Conservation (phyloP, 2,797 vertebrate species). For the Tachyglossus aculeatus region DNA sequence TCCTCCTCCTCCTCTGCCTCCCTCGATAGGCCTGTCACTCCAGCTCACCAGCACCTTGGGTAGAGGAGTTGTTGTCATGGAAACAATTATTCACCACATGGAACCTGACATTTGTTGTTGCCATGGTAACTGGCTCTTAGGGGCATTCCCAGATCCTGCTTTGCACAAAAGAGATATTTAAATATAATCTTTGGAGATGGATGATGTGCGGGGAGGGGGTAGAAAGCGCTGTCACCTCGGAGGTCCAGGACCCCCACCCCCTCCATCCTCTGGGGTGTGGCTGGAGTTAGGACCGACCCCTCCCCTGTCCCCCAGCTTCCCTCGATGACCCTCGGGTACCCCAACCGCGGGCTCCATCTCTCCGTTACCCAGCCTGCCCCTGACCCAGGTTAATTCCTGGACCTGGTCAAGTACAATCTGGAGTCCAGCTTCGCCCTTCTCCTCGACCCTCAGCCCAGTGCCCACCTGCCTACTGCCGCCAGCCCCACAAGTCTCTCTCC, state of each 20-base stretch:
- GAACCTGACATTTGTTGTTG: conserved; percentile 81
- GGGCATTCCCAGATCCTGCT: conserved; percentile 69
- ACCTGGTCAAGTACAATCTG: too few species aligned
- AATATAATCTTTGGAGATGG: conserved; percentile 67
- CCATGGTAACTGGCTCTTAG: conserved; percentile 77
- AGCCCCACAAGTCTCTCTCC: too few species aligned
- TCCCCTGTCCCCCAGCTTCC: conserved; percentile 39
- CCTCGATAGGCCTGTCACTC: conserved; percentile 44
- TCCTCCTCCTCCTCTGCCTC: conserved; percentile 32
- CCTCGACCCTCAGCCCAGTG: too few species aligned
- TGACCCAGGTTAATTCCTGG: too few species aligned
- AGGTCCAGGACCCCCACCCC: too few species aligned
- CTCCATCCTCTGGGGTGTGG: too few species aligned
- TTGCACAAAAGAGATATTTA: conserved; percentile 74
- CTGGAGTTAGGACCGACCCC: neutral
- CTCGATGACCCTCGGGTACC: neutral
- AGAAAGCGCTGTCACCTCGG: too few species aligned
- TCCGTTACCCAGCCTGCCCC: neutral
- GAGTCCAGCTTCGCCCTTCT: too few species aligned
- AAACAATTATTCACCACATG: conserved; percentile 77
- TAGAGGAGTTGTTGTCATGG: conserved; percentile 76
- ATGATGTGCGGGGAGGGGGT: neutral
- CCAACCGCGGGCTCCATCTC: neutral
- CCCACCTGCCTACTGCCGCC: too few species aligned
- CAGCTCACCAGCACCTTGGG: conserved; percentile 71